phyloP scores from a whole-genome alignment of 2,797 vertebrate species.

The Emys orbicularis region DNA sequence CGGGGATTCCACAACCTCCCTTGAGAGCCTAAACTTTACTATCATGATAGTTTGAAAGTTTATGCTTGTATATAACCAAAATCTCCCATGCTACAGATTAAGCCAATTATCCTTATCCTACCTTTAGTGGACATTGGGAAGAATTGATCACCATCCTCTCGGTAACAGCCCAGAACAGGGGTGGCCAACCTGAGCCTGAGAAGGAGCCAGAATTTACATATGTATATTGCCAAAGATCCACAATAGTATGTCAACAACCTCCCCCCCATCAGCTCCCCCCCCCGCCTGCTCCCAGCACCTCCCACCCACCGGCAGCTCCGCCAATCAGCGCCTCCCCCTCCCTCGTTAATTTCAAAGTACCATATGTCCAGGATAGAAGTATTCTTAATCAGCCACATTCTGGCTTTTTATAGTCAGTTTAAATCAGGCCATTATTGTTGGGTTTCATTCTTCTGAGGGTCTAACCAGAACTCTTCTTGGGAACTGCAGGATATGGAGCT shows the following conservation, averaged over 20 bases:
- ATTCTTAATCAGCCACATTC: background rate
- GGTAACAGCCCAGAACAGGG: background rate
- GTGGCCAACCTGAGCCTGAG: no score
- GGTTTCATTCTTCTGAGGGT: background rate
- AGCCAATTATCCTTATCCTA: background rate
- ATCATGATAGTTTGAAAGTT: no score
- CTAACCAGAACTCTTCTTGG: background rate
- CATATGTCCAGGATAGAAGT: background rate
- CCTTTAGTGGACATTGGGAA: background rate
- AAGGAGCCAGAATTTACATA: no score
- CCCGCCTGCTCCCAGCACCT: no score
- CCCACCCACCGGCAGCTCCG: no score
- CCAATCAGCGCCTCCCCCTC: no score
- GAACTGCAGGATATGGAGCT: background rate
- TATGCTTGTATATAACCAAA: background rate
- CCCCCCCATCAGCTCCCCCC: no score
- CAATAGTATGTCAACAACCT: no score
- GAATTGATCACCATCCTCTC: background rate
- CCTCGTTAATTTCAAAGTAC: no score
- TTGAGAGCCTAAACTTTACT: background rate
- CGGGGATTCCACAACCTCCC: background rate
- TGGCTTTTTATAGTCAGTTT: background rate
- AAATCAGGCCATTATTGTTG: background rate
- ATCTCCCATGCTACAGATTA: background rate
- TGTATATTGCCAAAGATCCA: no score